Percentiles rank a stretch among this genome's conserved stretches.
Evolutionary conservation across 2,113 vertebrate genomes (phyloP).

Genomic region (Halcyon malimbica): DNA sequence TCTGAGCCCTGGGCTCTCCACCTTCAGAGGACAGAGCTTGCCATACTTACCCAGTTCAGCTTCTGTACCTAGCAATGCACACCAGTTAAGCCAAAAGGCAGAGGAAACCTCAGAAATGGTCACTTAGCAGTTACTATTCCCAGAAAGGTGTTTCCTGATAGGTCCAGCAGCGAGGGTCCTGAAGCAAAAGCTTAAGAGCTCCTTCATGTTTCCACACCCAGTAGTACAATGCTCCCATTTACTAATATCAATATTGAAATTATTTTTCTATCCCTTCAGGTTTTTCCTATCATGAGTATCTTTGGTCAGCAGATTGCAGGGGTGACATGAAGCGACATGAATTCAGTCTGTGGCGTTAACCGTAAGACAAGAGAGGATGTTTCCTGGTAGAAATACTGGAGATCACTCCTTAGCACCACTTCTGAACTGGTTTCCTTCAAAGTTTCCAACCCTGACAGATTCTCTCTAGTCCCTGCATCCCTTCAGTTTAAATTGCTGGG

Average conservation of each 20-base stretch:
- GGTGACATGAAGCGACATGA: neutral
- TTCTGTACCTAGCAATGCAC: accelerated
- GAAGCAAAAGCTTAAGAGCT: neutral
- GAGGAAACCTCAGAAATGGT: neutral
- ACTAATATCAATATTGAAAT: neutral
- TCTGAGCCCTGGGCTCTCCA: neutral
- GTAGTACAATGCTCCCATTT: neutral
- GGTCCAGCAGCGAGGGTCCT: neutral
- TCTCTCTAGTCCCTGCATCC: accelerated
- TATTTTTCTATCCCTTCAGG: neutral
- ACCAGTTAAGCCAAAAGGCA: neutral
- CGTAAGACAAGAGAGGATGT: neutral
- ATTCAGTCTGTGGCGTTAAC: neutral
- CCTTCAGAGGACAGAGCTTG: neutral
- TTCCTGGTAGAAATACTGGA: neutral
- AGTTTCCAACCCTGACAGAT: neutral
- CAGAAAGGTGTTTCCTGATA: accelerated
- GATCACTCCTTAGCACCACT: neutral
- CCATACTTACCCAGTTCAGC: neutral
- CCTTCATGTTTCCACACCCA: neutral
- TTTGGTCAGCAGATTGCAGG: neutral
- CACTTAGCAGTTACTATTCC: neutral
- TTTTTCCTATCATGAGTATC: neutral
- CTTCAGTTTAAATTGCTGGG: neutral
- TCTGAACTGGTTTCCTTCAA: neutral